These are phyloP conservation scores for Dicrostonyx torquatus DNA, from an alignment of 2,797 vertebrate genomes.

Conservation along the genomic window DNA sequence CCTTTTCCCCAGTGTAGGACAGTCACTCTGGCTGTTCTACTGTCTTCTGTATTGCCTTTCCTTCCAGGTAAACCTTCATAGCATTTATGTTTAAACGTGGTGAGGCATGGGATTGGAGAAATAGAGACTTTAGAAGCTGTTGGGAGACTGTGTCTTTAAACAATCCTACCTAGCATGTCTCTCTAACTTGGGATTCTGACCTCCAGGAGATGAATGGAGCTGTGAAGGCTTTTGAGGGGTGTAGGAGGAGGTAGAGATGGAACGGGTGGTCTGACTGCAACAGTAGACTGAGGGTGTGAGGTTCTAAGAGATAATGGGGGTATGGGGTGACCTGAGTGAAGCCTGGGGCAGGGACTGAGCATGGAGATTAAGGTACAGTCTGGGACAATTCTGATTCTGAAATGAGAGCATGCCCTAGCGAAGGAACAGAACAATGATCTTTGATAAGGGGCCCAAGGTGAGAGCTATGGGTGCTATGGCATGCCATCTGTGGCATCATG, in stretches of 20 bases:
- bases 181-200: neutral
- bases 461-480: neutral
- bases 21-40: neutral
- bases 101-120: neutral
- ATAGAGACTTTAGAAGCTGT: neutral
- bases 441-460: neutral
- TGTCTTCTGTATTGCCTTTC: neutral
- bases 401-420: neutral
- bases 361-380: neutral
- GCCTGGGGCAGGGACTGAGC: no score
- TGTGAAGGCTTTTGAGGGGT: neutral
- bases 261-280: neutral
- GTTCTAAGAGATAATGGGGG: neutral
- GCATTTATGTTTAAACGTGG: neutral
- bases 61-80: neutral
- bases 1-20: neutral
- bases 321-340: no score
- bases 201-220: neutral
- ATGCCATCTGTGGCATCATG: neutral
- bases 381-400: neutral
- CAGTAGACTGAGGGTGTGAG: neutral
- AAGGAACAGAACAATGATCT: neutral
- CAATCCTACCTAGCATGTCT: neutral
- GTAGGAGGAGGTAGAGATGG: neutral
- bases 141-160: neutral